Conservation (phyloP, 2,113 vertebrate species). For the Tamias sibiricus region DNA sequence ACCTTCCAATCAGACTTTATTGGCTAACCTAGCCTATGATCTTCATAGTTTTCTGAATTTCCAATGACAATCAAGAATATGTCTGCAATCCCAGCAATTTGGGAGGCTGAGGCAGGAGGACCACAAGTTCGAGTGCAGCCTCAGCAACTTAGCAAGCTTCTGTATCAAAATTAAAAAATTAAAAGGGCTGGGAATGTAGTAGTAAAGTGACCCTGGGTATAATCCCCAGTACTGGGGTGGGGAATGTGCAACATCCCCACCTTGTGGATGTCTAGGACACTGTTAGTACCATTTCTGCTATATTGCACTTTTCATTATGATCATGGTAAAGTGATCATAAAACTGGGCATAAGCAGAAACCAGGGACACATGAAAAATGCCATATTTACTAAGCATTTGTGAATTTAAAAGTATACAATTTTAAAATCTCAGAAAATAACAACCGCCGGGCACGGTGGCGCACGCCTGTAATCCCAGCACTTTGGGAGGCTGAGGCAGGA, state of each 20-base stretch:
- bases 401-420: not conserved
- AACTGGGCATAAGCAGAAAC: not conserved
- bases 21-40: not conserved
- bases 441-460: no score
- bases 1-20: not conserved
- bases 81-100: no score
- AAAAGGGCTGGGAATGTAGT: no score
- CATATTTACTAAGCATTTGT: not conserved
- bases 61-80: not conserved
- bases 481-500: no score
- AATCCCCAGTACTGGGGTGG: no score
- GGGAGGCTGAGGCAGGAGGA: no score
- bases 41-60: constrained; percentile 10
- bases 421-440: not conserved
- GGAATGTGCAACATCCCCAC: constrained; percentile 34
- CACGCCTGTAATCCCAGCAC: no score
- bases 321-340: no score
- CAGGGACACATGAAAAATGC: not conserved
- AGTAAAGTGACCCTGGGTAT: no score
- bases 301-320: not conserved
- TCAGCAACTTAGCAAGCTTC: no score
- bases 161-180: no score
- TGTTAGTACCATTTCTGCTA: not conserved
- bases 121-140: no score
- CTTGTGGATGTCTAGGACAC: constrained; percentile 46